Evolutionary conservation across 2,113 vertebrate genomes (phyloP).

Genomic region (Mobula hypostoma): DNA sequence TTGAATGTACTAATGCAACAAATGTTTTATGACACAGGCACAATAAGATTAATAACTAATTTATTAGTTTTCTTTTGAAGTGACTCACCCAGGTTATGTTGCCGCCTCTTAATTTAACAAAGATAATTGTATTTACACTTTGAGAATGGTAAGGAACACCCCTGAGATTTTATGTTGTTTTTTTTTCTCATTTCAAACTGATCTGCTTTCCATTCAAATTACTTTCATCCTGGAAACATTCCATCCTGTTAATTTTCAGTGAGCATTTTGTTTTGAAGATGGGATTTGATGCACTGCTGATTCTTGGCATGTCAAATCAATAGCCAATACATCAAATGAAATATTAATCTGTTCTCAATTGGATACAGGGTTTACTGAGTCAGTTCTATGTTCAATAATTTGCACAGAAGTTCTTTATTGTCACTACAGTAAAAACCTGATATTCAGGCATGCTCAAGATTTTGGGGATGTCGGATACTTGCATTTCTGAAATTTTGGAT

Average conservation of each 20-base stretch:
- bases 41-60: not conserved
- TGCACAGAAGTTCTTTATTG: no score
- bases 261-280: not conserved
- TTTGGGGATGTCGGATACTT: no score
- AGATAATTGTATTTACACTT: not conserved
- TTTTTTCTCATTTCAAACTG: not conserved
- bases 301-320: not conserved
- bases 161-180: not conserved
- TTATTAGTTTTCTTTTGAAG: not conserved
- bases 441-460: no score
- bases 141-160: not conserved
- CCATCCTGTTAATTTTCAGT: not conserved
- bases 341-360: not conserved
- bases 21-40: not conserved
- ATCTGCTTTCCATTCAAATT: constrained; percentile 12
- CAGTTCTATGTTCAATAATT: no score
- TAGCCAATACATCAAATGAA: not conserved
- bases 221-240: not conserved
- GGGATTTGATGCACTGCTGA: not conserved
- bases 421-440: no score
- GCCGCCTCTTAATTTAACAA: not conserved
- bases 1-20: not conserved
- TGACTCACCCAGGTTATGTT: not conserved
- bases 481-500: no score
- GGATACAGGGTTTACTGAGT: not conserved